Percentiles rank a stretch among this genome's conserved stretches.
phyloP scores from a whole-genome alignment of 2,797 vertebrate species.

The Graptemys geographica region DNA sequence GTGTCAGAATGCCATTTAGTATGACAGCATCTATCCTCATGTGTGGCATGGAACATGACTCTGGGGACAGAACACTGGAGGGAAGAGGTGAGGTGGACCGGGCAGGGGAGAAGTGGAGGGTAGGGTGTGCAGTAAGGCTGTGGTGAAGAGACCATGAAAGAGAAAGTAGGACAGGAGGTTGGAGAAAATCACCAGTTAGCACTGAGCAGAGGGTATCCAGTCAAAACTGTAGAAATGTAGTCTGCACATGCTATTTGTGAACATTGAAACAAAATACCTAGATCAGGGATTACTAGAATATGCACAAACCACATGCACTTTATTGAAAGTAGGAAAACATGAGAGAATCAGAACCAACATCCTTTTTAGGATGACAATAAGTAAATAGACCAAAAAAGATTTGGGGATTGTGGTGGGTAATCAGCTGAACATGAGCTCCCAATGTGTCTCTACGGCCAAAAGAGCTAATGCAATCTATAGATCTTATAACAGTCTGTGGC shows the following conservation, averaged over 20 bases:
- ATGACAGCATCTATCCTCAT: neutral
- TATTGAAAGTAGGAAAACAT: neutral
- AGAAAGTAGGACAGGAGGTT: neutral
- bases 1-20: neutral
- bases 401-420: neutral
- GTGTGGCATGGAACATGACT: neutral
- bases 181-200: neutral
- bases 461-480: neutral
- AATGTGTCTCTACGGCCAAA: neutral
- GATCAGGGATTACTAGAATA: neutral
- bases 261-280: neutral
- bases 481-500: no score
- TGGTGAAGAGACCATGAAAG: neutral
- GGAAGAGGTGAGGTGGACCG: neutral
- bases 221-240: neutral
- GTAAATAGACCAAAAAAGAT: neutral
- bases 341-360: neutral
- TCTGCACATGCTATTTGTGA: neutral
- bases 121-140: neutral
- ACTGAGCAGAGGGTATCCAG: neutral
- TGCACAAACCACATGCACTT: fast-evolving
- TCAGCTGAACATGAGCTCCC: neutral
- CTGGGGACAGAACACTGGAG: neutral
- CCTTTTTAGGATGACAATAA: neutral
- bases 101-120: neutral